A percentile compares a stretch with the other conserved stretches of the same genome.
Evolutionary conservation across 2,888 invertebrate genomes (phyloP).

Genomic region (Steinernema carpocapsae): DNA sequence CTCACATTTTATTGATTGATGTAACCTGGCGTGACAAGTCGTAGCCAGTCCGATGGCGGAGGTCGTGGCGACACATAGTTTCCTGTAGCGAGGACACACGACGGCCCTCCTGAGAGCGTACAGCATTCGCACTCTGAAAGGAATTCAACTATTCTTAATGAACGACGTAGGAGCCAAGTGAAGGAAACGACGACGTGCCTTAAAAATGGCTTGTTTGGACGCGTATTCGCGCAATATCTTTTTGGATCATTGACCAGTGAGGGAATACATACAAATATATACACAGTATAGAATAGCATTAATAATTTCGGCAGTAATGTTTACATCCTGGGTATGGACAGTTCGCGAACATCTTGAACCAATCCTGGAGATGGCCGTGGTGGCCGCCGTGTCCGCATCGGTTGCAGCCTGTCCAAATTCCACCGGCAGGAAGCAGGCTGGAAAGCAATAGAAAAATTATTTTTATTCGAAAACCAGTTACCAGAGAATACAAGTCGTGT

Average conservation of each 20-base stretch:
- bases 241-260: background rate
- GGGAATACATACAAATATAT: background rate
- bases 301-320: conserved; percentile 8
- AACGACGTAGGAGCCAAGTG: too few relatives aligned
- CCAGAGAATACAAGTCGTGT: background rate
- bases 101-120: too few relatives aligned
- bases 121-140: too few relatives aligned
- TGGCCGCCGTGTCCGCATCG: conserved; percentile 15
- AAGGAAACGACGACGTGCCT: too few relatives aligned
- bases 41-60: too few relatives aligned
- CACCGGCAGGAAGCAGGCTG: background rate
- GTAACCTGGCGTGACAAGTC: too few relatives aligned
- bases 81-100: too few relatives aligned
- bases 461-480: background rate
- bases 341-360: background rate
- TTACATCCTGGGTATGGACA: conserved; percentile 10
- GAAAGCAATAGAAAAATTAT: background rate
- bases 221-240: too few relatives aligned
- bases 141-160: too few relatives aligned
- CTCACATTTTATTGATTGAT: background rate
- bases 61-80: too few relatives aligned
- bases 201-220: too few relatives aligned
- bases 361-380: background rate
- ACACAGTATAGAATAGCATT: background rate
- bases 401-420: conserved; percentile 10